Conservation (phyloP, 2,797 vertebrate species). For the Coregonus suidteri region DNA sequence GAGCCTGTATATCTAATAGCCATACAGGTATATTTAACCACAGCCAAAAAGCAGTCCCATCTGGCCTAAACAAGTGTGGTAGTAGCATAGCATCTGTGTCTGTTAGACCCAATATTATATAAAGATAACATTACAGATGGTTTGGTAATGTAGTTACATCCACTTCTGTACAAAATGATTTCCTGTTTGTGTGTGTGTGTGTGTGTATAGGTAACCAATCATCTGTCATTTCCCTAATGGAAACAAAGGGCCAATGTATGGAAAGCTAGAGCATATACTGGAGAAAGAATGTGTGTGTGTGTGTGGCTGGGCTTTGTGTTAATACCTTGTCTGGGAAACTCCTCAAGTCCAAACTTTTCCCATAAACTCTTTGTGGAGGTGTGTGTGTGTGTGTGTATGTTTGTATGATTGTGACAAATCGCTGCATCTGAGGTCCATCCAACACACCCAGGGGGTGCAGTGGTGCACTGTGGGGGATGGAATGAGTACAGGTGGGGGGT, state of each 20-base stretch:
- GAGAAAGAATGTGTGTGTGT: background rate
- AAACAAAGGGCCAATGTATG: constrained; percentile 2
- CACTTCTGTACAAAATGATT: constrained; percentile 46
- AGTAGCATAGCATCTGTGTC: constrained; percentile 60
- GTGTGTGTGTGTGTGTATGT: background rate
- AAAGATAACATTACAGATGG: constrained; percentile 69
- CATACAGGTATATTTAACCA: too few species aligned
- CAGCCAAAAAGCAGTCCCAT: constrained; percentile 38
- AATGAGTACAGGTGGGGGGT: constrained; percentile 45
- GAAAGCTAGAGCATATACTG: background rate
- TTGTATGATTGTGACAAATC: constrained; percentile 18
- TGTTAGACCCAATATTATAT: constrained; percentile 46
- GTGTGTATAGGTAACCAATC: constrained; percentile 16
- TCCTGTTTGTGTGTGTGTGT: constrained; percentile 50
- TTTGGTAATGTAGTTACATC: constrained; percentile 47
- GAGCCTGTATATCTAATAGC: too few species aligned
- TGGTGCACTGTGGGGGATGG: constrained; percentile 43
- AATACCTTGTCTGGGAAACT: background rate
- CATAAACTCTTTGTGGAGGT: constrained; percentile 39
- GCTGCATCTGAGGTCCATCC: constrained; percentile 45
- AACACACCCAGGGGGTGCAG: constrained; percentile 44
- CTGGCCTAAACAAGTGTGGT: constrained; percentile 60
- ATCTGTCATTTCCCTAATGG: constrained; percentile 22
- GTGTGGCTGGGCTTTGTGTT: background rate
- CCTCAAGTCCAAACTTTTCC: constrained; percentile 33